Percentiles rank a stretch among this genome's conserved stretches.
Conservation (phyloP, 2,888 invertebrate genomes). For the Machimus rusticus region DNA sequence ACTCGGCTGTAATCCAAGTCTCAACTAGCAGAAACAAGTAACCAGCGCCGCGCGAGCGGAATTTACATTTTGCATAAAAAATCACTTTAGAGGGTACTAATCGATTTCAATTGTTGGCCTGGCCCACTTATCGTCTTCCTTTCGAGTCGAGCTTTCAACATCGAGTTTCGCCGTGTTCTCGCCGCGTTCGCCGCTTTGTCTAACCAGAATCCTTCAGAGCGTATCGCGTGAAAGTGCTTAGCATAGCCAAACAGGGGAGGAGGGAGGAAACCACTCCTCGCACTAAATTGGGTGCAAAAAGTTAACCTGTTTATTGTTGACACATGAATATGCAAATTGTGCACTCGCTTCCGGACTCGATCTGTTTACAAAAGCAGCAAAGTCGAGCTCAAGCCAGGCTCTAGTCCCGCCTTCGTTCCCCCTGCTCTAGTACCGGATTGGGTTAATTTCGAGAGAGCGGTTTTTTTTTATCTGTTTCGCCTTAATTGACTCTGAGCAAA, state of each 20-base stretch:
- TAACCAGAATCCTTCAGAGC: conserved; percentile 1
- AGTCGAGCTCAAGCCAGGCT: not conserved
- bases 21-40: not conserved
- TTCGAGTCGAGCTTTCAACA: not conserved
- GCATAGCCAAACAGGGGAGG: not conserved
- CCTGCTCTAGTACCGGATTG: not conserved
- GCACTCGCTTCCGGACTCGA: conserved; percentile 14
- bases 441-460: conserved; percentile 2
- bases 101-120: conserved; percentile 25
- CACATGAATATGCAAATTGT: conserved; percentile 36
- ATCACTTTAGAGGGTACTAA: conserved; percentile 16
- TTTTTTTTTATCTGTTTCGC: not conserved
- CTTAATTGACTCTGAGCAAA: conserved; percentile 27
- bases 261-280: conserved; percentile 16
- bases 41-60: not conserved
- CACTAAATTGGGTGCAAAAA: conserved; percentile 33
- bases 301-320: conserved; percentile 37
- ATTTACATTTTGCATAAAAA: conserved; percentile 1
- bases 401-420: not conserved
- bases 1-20: not conserved
- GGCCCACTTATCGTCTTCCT: conserved; percentile 25
- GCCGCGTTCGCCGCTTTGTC: not conserved
- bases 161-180: not conserved
- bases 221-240: not conserved
- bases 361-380: conserved; percentile 10